A percentile compares a stretch with the other conserved stretches of the same genome.
Conservation (phyloP, 2,888 invertebrate genomes). For the Drosophila cognata region DNA sequence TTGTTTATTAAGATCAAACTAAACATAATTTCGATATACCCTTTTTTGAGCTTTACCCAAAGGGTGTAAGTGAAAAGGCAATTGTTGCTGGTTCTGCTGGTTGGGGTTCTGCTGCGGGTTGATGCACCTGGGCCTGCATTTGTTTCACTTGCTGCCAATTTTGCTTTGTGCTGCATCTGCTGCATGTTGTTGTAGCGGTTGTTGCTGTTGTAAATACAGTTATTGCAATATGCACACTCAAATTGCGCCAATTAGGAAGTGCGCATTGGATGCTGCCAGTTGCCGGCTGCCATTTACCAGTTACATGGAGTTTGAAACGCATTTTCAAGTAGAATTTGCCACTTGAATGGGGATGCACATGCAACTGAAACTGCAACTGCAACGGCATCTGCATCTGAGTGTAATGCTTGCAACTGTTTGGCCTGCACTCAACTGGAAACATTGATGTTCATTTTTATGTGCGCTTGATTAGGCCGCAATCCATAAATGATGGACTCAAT, state of each 20-base stretch:
- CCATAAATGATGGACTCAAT: slow-evolving; percentile 20
- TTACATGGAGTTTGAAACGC: slow-evolving; percentile 8
- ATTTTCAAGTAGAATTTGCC: slow-evolving; percentile 54
- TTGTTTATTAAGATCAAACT: neutral
- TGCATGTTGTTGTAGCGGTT: slow-evolving; percentile 20
- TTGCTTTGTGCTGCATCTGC: slow-evolving; percentile 55
- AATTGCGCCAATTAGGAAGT: slow-evolving; percentile 77
- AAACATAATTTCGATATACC: slow-evolving; percentile 6
- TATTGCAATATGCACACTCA: slow-evolving; percentile 75
- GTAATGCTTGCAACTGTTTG: slow-evolving; percentile 44
- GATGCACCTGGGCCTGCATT: slow-evolving; percentile 46
- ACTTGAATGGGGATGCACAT: slow-evolving; percentile 51
- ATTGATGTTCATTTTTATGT: slow-evolving; percentile 68
- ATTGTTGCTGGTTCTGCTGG: slow-evolving; percentile 31
- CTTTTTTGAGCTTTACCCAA: neutral
- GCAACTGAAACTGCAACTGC: slow-evolving; percentile 15
- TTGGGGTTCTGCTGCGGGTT: slow-evolving; percentile 24
- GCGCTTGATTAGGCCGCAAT: slow-evolving; percentile 68
- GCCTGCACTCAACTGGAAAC: slow-evolving; percentile 52
- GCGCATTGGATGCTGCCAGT: slow-evolving; percentile 62
- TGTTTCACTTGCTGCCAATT: slow-evolving; percentile 51
- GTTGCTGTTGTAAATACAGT: slow-evolving; percentile 43
- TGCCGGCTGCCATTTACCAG: slow-evolving; percentile 37
- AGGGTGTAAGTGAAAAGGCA: slow-evolving; percentile 47
- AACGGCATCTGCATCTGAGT: neutral